phyloP scores from a whole-genome alignment of 2,113 vertebrate genomes.

The Macquaria ambigua region DNA sequence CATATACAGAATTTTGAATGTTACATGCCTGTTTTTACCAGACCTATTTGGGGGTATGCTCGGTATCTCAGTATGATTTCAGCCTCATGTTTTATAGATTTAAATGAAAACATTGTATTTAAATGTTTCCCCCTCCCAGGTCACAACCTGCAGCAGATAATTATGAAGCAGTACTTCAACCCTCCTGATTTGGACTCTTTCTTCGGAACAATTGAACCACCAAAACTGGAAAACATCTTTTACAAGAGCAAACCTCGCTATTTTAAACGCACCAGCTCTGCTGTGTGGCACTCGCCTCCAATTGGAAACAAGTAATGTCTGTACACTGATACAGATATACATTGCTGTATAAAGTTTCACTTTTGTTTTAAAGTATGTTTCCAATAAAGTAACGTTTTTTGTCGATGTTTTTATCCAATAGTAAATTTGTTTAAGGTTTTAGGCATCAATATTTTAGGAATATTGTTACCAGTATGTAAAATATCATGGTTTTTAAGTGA shows the following conservation, averaged over 20 bases:
- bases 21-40: background rate
- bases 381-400: constrained; percentile 61
- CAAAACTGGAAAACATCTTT: constrained; percentile 91
- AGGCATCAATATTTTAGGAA: constrained; percentile 22
- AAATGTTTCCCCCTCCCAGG: constrained; percentile 73
- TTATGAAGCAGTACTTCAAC: constrained; percentile 91
- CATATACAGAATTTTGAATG: background rate
- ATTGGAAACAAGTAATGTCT: constrained; percentile 58
- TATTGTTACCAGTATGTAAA: constrained; percentile 33
- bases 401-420: background rate
- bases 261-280: constrained; percentile 96
- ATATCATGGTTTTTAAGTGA: constrained; percentile 25
- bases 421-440: constrained; percentile 10
- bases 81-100: background rate
- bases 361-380: constrained; percentile 38
- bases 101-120: background rate
- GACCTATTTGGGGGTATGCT: background rate
- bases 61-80: background rate
- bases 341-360: constrained; percentile 56
- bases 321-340: constrained; percentile 33
- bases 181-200: constrained; percentile 83
- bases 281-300: constrained; percentile 93
- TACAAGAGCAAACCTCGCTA: constrained; percentile 94
- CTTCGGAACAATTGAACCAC: constrained; percentile 87
- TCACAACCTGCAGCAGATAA: constrained; percentile 85